Base-by-base conservation (phyloP, 2,113 vertebrate species). In the Buteo buteo region DNA sequence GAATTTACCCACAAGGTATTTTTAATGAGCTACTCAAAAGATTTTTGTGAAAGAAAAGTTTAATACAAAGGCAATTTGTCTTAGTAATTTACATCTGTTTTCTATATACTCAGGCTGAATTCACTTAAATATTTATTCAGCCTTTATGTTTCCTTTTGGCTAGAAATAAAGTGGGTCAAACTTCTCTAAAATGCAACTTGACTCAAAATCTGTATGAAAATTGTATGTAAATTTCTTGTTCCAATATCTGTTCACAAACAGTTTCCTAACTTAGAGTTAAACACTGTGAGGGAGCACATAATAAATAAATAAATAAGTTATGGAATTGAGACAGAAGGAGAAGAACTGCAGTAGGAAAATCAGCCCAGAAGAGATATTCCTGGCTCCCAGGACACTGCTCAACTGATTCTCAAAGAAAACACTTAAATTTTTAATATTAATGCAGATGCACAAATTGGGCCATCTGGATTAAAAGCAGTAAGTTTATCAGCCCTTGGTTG, bases 101-200 rank as follows among this genome's bases (percentile, higher is more conserved):
- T 94, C 88, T 89, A 76, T 40, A 82, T 38, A 73, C 42, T 72
- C 25, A 73, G 71, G 67, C n/a, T 94, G 80, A 92, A 95, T 93
- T 88, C 80, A 81, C 80, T 97, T 69, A 93, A 94, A 96, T 96
- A 96, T 96, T 96, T 93, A 95, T 96, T 81, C 34, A 69, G 58
- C 22, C 73, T 88, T 80, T 82, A 69, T 72, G 11, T 76, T 95
- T 96, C 81, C 79, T 96, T 94, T 96, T 93, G 92, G 76, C 82
- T 85, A 92, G 36, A 94, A 95, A 96, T 83, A 91, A 96, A 96
- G 44, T 83, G 47, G 85, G 81, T 31, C 96, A 96, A 80, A 79
- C 40, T 72, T 81, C 71, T 18, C 65, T 84, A 90, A 89, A 90
- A 93, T 77, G 66, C 10, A 93, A 72, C 62, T 88, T 96, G 25